Percentiles rank a stretch among this genome's conserved stretches.
Conservation (phyloP, 2,797 vertebrate genomes). For the Pseudochirops corinnae region DNA sequence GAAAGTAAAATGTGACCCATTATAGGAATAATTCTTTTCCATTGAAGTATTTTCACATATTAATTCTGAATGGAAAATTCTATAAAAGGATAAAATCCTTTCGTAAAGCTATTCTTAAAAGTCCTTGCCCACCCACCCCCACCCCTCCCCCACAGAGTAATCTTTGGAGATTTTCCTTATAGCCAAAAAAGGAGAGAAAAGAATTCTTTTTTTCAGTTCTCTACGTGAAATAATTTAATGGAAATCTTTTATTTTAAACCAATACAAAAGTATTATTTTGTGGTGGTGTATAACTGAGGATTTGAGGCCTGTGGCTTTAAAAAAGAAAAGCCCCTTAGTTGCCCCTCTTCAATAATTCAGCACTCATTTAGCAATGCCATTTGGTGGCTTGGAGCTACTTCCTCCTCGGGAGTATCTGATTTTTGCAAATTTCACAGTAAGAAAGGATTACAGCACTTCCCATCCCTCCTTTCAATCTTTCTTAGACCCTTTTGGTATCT, state of each 20-base stretch:
- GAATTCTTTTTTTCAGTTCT: not conserved
- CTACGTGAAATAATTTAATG: slow-evolving; percentile 2
- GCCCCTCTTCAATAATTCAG: slow-evolving; percentile 17
- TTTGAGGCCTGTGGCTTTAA: slow-evolving; percentile 17
- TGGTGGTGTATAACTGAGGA: slow-evolving; percentile 11
- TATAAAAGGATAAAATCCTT: not conserved
- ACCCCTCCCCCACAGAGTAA: not conserved
- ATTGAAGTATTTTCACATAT: not conserved
- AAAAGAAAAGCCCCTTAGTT: not conserved
- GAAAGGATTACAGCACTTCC: slow-evolving; percentile 58
- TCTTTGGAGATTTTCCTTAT: slow-evolving; percentile 36
- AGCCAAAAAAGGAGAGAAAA: not conserved
- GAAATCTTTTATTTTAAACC: slow-evolving; percentile 44
- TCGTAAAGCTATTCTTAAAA: not conserved
- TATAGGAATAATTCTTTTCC: not conserved
- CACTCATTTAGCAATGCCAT: slow-evolving; percentile 46
- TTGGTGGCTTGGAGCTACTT: slow-evolving; percentile 35
- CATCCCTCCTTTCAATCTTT: slow-evolving; percentile 57
- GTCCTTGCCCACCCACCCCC: not conserved
- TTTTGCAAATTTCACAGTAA: slow-evolving; percentile 66
- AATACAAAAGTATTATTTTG: slow-evolving; percentile 27
- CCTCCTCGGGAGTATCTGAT: slow-evolving; percentile 63
- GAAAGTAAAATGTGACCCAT: not conserved
- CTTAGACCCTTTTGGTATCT: slow-evolving; percentile 62
- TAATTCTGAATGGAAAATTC: not conserved